Base-by-base conservation (phyloP, 53 echinoderm and acorn worm species). In the Temnopleurus reevesii region DNA sequence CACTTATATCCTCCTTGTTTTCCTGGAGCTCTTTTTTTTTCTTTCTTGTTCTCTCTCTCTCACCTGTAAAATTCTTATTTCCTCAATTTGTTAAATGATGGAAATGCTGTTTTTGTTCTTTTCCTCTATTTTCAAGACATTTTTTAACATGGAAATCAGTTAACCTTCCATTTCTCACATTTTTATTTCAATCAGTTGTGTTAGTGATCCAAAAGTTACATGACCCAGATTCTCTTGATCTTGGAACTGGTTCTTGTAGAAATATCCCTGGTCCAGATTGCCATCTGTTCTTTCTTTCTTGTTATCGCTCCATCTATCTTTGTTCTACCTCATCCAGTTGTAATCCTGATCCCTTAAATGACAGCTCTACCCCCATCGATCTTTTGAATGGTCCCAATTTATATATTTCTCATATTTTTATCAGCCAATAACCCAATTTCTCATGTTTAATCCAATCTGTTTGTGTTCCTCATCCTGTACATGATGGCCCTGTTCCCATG, bases 401-500 rank as follows among this genome's bases (percentile, higher is more conserved):
- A n/a, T 55, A 1, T n/a, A 55, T 5, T 0, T 17, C 7, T 55
- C 55, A 47, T 47, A 9, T 12, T 47, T 47, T 0, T 2, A 47
- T 47, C 47, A 47, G 1, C 9, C 47, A 47, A 47, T 55, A n/a
- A n/a, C n/a, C 55, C 21, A 17, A n/a, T n/a, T 55, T 23, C 55
- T 55, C 47, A 47, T 55, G 55, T 8, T 25, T 59, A 7, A 26
- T 59, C n/a, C 17, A 19, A 3, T 59, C 12, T 25, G 59, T 1
- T 92, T 45, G 64, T 89, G 45, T 89, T 92, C 77, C 64, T 92
- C 29, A 61, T 92, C 21, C 92, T 89, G 0, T 89, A 89, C 91
- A 81, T 89, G 10, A 28, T 92, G 9, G 35, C 49, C 44, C 19
- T 92, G 57, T 92, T 90, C 77, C 38, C 77, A 56, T 81, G 5